Base-by-base conservation (phyloP, 2,888 invertebrate species). In the Oasisia sp. region DNA sequence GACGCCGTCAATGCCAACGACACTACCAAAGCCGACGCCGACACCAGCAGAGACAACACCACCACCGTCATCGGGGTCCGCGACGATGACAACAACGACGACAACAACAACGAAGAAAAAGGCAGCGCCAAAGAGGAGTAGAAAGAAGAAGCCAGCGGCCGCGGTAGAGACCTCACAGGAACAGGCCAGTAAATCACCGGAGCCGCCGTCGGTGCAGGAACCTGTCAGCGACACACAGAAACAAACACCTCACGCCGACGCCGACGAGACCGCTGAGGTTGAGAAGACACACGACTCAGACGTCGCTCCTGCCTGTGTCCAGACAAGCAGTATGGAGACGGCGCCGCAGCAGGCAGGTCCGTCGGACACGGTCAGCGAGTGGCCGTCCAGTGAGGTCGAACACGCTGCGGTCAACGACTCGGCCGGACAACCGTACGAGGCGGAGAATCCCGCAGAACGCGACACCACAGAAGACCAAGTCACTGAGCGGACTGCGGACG, bases 121-220 rank as follows among this genome's bases (percentile, higher is more conserved):
- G 90, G 90, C 32, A 90, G 90, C 91, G 44, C 14, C 45, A 32
- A 56, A 32, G n/a, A 91, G 45, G 89, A 91, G 45, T 19, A 92
- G 91, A 19, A 91, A 89, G 91, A 91, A 91, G 91, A 91, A 91
- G 50, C 92, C 90, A 45, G 91, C 12, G 32, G 92, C 56, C 58
- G 93, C 32, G 92, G 92, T n/a, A 92, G 91, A 38, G 92, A 92
- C 91, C 38, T 92, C 93, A 90, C 91, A 93, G 58, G 93, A 93
- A 91, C 91, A 58, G 89, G 90, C 32, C 32, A 90, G 32, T 32
- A 8, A 90, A 0, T 19, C 74, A 19, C 19, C 27, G 7, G 74
- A 74, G n/a, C 74, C 7, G 90, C 27, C 90, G 32, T 1, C 90
- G 9, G 8, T 32, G 90, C 90, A n/a, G n/a, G 19, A 74, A 14